Evolutionary conservation across 2,797 vertebrate species (phyloP).

Genomic region (Molothrus ater): DNA sequence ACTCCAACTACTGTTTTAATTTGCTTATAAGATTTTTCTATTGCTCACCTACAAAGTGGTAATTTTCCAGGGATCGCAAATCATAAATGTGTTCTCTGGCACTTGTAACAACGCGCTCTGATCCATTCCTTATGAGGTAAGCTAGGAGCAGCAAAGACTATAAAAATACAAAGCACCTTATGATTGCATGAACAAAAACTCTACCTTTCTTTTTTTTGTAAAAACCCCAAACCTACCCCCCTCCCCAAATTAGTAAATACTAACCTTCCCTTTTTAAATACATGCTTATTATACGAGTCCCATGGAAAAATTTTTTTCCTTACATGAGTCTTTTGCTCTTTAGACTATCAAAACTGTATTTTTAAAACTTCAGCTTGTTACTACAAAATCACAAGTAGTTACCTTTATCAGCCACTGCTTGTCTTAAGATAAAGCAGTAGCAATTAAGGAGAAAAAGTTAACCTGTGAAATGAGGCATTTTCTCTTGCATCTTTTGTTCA

Average conservation of each 20-base stretch:
- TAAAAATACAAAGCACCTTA: slow-evolving; percentile 77
- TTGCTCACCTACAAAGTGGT: slow-evolving; percentile 96
- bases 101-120: slow-evolving; percentile 98
- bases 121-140: slow-evolving; percentile 98
- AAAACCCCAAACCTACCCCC: background rate
- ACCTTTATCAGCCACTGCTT: background rate
- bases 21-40: slow-evolving; percentile 83
- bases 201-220: background rate
- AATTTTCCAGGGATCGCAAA: slow-evolving; percentile 97
- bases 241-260: slow-evolving; percentile 46
- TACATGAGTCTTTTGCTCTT: background rate
- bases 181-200: slow-evolving; percentile 75
- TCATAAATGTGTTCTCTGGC: slow-evolving; percentile 98
- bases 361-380: background rate
- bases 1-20: slow-evolving; percentile 85
- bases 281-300: background rate
- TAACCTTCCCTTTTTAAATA: background rate
- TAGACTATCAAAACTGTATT: background rate
- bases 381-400: background rate
- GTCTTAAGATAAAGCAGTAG: background rate
- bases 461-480: slow-evolving; percentile 8
- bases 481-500: slow-evolving; percentile 23
- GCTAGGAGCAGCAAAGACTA: slow-evolving; percentile 94
- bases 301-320: background rate
- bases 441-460: background rate